Percentiles rank a stretch among this genome's conserved stretches.
Conservation (phyloP, 1,140 invertebrate species). For the Drosophila grimshawi region DNA sequence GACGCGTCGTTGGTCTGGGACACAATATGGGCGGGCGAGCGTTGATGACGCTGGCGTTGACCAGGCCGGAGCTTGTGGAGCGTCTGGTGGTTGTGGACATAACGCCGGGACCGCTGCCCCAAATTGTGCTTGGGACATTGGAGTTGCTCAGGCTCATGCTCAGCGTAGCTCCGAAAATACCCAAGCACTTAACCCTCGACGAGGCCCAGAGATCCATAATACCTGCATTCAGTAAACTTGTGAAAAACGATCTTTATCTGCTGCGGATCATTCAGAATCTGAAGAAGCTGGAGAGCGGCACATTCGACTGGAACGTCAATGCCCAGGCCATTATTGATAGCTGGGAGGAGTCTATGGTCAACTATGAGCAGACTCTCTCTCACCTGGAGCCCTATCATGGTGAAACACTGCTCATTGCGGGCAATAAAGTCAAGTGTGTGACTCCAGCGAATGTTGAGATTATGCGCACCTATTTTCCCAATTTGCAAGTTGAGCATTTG, state of each 20-base stretch:
- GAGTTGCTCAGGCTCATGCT: slow-evolving; percentile 37
- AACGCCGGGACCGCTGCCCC: slow-evolving; percentile 32
- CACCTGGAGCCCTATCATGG: slow-evolving; percentile 26
- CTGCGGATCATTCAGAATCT: slow-evolving; percentile 16
- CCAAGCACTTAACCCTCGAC: slow-evolving; percentile 1
- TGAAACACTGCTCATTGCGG: slow-evolving; percentile 44
- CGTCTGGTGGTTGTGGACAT: slow-evolving; percentile 48
- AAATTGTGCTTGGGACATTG: not conserved
- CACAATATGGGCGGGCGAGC: slow-evolving; percentile 40
- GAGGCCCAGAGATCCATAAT: slow-evolving; percentile 27
- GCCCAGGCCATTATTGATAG: slow-evolving; percentile 31
- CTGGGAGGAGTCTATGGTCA: slow-evolving; percentile 25
- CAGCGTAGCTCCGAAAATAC: slow-evolving; percentile 13
- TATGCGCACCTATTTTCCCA: slow-evolving; percentile 48
- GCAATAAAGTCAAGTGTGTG: slow-evolving; percentile 17
- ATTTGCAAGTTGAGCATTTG: slow-evolving; percentile 31
- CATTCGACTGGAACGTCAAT: slow-evolving; percentile 42
- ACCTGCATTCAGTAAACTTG: slow-evolving; percentile 7
- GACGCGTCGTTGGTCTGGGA: slow-evolving; percentile 34
- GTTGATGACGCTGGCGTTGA: slow-evolving; percentile 50
- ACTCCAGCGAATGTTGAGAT: slow-evolving; percentile 11
- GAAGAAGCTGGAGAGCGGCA: slow-evolving; percentile 10
- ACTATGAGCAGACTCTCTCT: slow-evolving; percentile 22
- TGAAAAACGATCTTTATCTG: slow-evolving; percentile 4
- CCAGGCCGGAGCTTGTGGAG: slow-evolving; percentile 39